phyloP scores from a whole-genome alignment of 2,113 vertebrate species.

The western clawed frog (Xenopus tropicalis) region DNA sequence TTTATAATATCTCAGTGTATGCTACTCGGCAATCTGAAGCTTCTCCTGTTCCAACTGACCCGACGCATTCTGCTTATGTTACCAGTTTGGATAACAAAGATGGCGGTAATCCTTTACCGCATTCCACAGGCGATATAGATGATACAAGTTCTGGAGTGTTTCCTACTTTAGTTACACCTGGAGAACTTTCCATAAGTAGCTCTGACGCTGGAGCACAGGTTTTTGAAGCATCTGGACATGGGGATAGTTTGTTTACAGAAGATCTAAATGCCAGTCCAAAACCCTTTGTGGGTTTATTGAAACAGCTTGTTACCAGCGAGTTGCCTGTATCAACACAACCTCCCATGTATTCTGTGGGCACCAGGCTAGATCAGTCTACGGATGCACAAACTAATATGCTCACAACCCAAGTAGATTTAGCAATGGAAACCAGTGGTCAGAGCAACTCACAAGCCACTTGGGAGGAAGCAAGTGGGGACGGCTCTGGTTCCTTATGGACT shows the following conservation, averaged over 20 bases:
- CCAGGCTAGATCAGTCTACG: not conserved
- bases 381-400: constrained; percentile 35
- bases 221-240: constrained; percentile 33
- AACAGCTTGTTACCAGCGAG: constrained; percentile 34
- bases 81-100: not conserved
- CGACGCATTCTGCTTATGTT: not conserved
- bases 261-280: not conserved
- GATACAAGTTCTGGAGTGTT: not conserved
- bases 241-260: constrained; percentile 9
- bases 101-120: not conserved
- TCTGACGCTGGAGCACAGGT: not conserved
- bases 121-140: not conserved
- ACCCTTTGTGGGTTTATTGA: constrained; percentile 18
- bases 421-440: not conserved
- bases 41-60: not conserved
- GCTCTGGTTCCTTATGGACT: constrained; percentile 48
- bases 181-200: not conserved
- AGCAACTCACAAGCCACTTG: constrained; percentile 12
- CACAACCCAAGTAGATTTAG: not conserved
- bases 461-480: constrained; percentile 51
- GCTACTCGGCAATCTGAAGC: not conserved
- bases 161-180: not conserved
- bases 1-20: not conserved
- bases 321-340: constrained; percentile 17
- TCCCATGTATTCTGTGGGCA: not conserved